Evolutionary conservation across 2,113 vertebrate species (phyloP), one percentile per base, ranked within the genome.

Genomic region (Marmota flaviventris): DNA sequence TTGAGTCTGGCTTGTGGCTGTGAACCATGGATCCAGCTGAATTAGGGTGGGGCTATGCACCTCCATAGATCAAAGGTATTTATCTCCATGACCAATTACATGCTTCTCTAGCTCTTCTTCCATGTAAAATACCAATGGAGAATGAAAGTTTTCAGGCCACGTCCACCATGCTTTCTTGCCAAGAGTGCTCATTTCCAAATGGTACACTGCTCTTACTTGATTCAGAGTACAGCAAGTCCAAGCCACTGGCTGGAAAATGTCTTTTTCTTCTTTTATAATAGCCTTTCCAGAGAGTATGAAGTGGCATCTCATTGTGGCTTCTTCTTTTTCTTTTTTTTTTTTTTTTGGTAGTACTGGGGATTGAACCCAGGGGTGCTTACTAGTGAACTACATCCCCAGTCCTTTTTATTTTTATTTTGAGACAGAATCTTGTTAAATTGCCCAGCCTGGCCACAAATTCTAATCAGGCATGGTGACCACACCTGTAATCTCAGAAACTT

Each of bases 31-130:
- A 32, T 93, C 37, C 48, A 45, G n/a, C 48, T 91, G 86, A 37
- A 45, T 29, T 11, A 89, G 25, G 58, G 9, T 67, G 25, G 51
- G 34, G 11, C 87, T 89, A 22, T 45, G 69, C 14, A 4, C 34
- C 69, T 86, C 25, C 0, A 39, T 14, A 29, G 1, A 0, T 4
- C 0, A 14, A 51, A 96, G 69, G 45, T 89, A 58, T 3, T 27
- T 0, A 0, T 75, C 75, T 4, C 3, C 25, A 17, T 0, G 25
- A 34, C n/a, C 77, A 0, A 61, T 72, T 24, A 85, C 42, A 2
- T 0, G 0, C 20, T 93, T 22, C 69, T 95, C 83, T 20, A 18
- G 72, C 32, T n/a, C 65, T 37, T 65, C 67, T 27, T 81, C n/a
- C 4, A 81, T 42, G 42, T 89, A 9, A 27, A 85, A 42, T 5